Evolutionary conservation across 2,797 vertebrate species (phyloP).

Genomic region (Neosilurus mollespiculum): DNA sequence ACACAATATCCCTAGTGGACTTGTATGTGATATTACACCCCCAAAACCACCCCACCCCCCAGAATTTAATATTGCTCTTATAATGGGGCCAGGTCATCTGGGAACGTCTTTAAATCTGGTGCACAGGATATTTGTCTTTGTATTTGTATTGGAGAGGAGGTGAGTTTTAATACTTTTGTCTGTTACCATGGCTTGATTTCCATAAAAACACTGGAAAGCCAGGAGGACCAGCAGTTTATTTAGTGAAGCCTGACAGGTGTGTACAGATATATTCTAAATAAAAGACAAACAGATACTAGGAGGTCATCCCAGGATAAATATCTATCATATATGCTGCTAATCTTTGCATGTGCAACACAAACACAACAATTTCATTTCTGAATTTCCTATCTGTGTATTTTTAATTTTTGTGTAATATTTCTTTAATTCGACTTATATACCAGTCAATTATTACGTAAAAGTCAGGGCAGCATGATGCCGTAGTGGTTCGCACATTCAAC

Average conservation of each 20-base stretch:
- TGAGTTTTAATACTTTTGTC: background rate
- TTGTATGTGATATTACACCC: background rate
- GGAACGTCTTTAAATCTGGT: background rate
- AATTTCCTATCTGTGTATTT: background rate
- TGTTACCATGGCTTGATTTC: conserved; percentile 23
- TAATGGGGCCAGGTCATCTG: background rate
- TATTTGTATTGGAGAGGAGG: background rate
- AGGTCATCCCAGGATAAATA: background rate
- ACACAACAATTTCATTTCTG: background rate
- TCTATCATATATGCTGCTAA: background rate
- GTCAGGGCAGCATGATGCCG: background rate
- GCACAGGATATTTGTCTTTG: conserved; percentile 17
- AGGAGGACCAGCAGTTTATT: background rate
- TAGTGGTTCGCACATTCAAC: too few species aligned
- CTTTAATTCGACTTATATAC: background rate
- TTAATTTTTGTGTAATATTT: background rate
- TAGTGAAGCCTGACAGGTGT: conserved; percentile 3
- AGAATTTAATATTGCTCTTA: conserved; percentile 17
- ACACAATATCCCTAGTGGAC: background rate
- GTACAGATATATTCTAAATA: background rate
- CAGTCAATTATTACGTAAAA: background rate
- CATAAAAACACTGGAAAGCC: conserved; percentile 11
- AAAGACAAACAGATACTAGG: background rate
- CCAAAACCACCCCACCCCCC: background rate
- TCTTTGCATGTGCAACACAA: background rate